A percentile compares a stretch with the other conserved stretches of the same genome.
phyloP scores from a whole-genome alignment of 2,113 vertebrate species.

The Lepisosteus oculatus region DNA sequence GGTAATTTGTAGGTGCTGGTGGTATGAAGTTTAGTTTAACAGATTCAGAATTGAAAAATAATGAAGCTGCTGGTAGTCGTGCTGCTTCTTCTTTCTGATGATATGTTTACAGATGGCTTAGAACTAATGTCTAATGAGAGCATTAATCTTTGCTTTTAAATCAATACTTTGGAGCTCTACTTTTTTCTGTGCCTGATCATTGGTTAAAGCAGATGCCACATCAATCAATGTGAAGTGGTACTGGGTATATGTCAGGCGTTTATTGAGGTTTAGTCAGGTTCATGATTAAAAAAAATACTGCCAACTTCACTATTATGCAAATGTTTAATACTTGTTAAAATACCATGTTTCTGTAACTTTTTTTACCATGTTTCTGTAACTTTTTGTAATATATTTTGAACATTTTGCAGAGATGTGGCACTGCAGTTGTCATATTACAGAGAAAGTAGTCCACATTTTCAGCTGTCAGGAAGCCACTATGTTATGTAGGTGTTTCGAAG shows the following conservation, averaged over 20 bases:
- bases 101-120: conserved; percentile 8
- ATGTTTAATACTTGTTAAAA: conserved; percentile 1
- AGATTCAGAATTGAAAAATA: not conserved
- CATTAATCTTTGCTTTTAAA: conserved; percentile 1
- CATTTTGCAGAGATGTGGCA: too few relatives aligned
- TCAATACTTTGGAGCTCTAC: not conserved
- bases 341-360: not conserved
- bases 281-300: not conserved
- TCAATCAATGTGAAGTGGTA: conserved; percentile 10
- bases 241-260: conserved; percentile 2
- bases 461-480: too few relatives aligned
- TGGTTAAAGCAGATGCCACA: conserved; percentile 6
- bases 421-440: too few relatives aligned
- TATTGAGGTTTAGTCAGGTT: conserved; percentile 18
- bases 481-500: too few relatives aligned
- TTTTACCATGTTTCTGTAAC: too few relatives aligned
- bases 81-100: not conserved
- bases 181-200: not conserved
- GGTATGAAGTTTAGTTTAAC: not conserved
- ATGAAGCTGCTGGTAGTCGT: not conserved
- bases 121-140: conserved; percentile 3
- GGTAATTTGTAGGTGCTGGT: not conserved
- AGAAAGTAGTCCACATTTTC: too few relatives aligned
- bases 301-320: not conserved
- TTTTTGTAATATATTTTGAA: too few relatives aligned